Evolutionary conservation across 2,888 invertebrate species (phyloP), one percentile per base, ranked within the genome.

Genomic region (Pelosia muscerda): DNA sequence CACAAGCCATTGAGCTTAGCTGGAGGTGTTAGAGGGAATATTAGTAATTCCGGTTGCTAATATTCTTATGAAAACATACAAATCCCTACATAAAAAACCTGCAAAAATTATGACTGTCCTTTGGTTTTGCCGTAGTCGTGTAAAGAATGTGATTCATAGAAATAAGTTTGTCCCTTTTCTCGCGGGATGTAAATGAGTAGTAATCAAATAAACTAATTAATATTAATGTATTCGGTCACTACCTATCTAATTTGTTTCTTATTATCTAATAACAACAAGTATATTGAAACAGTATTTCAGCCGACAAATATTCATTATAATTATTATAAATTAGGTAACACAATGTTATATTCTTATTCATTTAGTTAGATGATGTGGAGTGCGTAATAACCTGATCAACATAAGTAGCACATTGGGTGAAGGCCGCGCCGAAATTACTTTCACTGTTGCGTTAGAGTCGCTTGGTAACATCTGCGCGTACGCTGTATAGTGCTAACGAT

Each of bases 341-440:
- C 31, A 28, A 57, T 57, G 28, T 57, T 31, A 57, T 57, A 26
- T 57, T 57, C 23, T 31, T 19, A 19, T 42, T 19, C 34, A 25
- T 23, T 31, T 31, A 26, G 10, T 31, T 31, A 26, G 10, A 34
- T 11, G 19, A 78, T 77, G 76, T 75, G 80, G 75, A 71, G 65
- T 83, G 82, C 81, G 84, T 78, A 81, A 81, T 79, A 70, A 69
- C 75, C 77, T 74, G 75, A 81, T 81, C 73, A 71, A 74, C 66
- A 72, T 73, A 81, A 84, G 78, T 86, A 77, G 83, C 78, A 76
- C 87, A 88, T 75, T 84, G 79, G 91, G 90, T 91, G 91, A 92
- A 92, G 92, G 92, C 92, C 92, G 84, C 77, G 72, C 82, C 85
- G 83, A 88, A 86, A 88, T 84, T 86, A 84, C 92, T 92, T 92